Evolutionary conservation across 2,113 vertebrate species (phyloP).

Genomic region (Saimiri boliviensis): DNA sequence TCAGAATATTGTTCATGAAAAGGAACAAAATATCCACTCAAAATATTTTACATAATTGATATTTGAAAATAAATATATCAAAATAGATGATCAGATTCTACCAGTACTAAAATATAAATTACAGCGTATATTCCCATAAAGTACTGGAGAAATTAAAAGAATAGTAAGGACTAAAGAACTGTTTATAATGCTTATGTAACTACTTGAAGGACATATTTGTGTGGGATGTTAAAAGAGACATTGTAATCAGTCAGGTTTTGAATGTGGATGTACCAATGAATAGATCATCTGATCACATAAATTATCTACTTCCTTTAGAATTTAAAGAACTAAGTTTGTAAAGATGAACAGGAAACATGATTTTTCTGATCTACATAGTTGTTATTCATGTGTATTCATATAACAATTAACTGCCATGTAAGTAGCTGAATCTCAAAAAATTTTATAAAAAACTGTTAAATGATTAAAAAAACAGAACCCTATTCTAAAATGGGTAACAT

Average conservation of each 20-base stretch:
- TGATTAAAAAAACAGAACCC: not conserved
- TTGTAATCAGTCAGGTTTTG: not conserved
- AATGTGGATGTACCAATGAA: not conserved
- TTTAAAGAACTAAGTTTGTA: not conserved
- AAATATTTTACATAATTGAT: slow-evolving; percentile 47
- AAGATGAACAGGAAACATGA: not conserved
- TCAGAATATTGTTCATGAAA: slow-evolving; percentile 66
- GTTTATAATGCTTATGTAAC: not conserved
- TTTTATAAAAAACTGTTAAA: not conserved
- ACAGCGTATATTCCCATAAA: not conserved
- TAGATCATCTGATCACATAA: not conserved
- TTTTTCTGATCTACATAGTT: not conserved
- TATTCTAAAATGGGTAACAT: not conserved
- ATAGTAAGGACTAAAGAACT: not conserved
- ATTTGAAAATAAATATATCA: slow-evolving; percentile 66
- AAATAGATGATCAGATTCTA: not conserved
- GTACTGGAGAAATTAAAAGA: not conserved
- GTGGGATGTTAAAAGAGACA: not conserved
- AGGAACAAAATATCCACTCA: slow-evolving; percentile 32
- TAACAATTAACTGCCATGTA: not conserved
- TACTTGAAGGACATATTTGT: not conserved
- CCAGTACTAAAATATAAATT: not conserved
- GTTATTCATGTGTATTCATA: not conserved
- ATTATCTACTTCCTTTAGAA: not conserved
- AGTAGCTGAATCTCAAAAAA: not conserved